Base-by-base conservation (phyloP, 2,888 invertebrate species). In the Lepidocyrtoides sp. region DNA sequence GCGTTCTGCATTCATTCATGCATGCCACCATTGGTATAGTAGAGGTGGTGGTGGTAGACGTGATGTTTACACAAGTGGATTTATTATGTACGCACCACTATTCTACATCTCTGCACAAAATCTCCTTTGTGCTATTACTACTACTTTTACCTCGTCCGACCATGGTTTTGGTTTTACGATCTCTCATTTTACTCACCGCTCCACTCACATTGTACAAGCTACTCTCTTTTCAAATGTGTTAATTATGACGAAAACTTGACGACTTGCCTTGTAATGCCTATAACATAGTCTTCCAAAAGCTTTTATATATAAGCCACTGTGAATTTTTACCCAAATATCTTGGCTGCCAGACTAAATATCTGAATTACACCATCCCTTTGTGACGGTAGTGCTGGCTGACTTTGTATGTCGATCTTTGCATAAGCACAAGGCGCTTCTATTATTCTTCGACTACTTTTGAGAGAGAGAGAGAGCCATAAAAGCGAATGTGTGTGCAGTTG, bases 241-340 rank as follows among this genome's bases (percentile, higher is more conserved):
- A 91, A 91, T 91, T 91, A 91, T 79, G 44, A 86, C 72, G 72
- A 81, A 72, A 86, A 79, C 77, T 72, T 54, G 86, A 82, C 72
- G 85, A 32, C 51, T 81, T 44, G 51, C 89, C 82, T 84, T 89
- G 41, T 69, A 72, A 36, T 14, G n/a, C 44, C 32, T 29, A 32
- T 63, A 29, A n/a, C n/a, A n/a, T n/a, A n/a, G n/a, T n/a, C n/a
- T n/a, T n/a, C n/a, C 63, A 32, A 14, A 12, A 20, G 32, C 5
- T 26, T 1, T 8, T 26, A 17, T 60, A 60, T 5, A 26, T 26
- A 60, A 20, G 14, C 20, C 36, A 36, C n/a, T n/a, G n/a, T n/a
- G n/a, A n/a, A n/a, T n/a, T n/a, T n/a, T n/a, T n/a, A n/a, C n/a
- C n/a, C n/a, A n/a, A n/a, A n/a, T n/a, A n/a, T n/a, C n/a, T n/a